Base-by-base conservation (phyloP, 2,797 vertebrate genomes). In the Eurystomus glaucurus region DNA sequence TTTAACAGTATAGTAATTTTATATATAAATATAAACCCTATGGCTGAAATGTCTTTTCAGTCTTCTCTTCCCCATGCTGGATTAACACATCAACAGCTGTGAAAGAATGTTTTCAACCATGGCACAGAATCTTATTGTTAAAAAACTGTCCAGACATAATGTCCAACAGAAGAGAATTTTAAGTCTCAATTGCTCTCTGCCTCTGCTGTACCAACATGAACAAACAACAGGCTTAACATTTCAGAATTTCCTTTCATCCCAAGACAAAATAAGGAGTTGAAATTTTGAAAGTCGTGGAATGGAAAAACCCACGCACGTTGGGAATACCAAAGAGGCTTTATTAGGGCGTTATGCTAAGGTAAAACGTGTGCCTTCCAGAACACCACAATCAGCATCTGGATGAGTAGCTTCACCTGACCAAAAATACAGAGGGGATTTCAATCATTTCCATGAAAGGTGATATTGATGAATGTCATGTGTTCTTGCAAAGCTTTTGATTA, bases 61-160 rank as follows among this genome's bases (percentile, higher is more conserved):
- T 71, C 91, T 83, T 96, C 55, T 76, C n/a, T 92, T 93, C 51
- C 35, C 15, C 6, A 3, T 74, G 31, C 31, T 64, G 75, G 58
- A 91, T 82, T 92, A 96, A 66, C 43, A 82, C 35, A 60, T 62
- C 86, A 85, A 52, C 74, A 87, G n/a, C 75, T 89, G 75, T 62
- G 55, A 92, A 87, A 87, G 37, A 88, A 88, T 64, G 29, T 78
- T 93, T 95, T 81, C 58, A 91, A 46, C 28, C 11, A 16, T 18
- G 51, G 26, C 48, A 85, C 33, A 46, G 50, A 54, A 90, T 35
- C 23, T 81, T 81, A 14, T 60, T 91, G 28, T 85, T 80, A 80
- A 85, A 90, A 80, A 58, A 31, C 6, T 83, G n/a, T 31, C 78
- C 51, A 46, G 39, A 62, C 6, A 70, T 43, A 21, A 58, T 41